Conservation (phyloP, 2,113 vertebrate species). For the Nansenia antarctica region DNA sequence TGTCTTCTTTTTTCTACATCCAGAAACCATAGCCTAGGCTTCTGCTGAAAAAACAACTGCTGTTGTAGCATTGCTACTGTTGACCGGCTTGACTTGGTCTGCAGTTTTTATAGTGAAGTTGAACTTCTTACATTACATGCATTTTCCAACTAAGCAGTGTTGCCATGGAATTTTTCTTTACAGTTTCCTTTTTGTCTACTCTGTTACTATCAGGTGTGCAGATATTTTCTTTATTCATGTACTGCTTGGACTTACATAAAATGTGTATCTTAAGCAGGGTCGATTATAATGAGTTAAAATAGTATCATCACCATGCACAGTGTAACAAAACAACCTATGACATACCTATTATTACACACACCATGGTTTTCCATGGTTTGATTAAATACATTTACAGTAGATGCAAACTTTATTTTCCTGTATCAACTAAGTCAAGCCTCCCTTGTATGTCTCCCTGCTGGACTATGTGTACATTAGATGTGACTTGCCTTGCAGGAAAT, state of each 20-base stretch:
- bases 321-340: too few species aligned
- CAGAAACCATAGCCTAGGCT: conserved; percentile 30
- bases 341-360: too few species aligned
- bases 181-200: too few species aligned
- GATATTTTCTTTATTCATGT: too few species aligned
- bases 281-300: too few species aligned
- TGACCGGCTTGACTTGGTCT: not conserved
- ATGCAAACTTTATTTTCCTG: not conserved
- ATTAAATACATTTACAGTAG: not conserved
- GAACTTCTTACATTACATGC: not conserved
- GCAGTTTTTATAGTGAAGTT: not conserved
- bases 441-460: not conserved
- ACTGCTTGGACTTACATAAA: too few species aligned
- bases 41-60: conserved; percentile 32
- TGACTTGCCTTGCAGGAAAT: conserved; percentile 52
- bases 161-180: too few species aligned
- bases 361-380: not conserved
- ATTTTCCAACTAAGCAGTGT: too few species aligned
- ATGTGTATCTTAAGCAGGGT: too few species aligned
- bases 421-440: not conserved
- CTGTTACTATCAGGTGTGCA: too few species aligned
- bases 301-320: too few species aligned
- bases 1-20: conserved; percentile 32
- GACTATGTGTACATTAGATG: conserved; percentile 8
- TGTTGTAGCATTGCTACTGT: conserved; percentile 28